Base-by-base conservation (phyloP, 2,113 vertebrate species). In the Oenanthe oenanthe region DNA sequence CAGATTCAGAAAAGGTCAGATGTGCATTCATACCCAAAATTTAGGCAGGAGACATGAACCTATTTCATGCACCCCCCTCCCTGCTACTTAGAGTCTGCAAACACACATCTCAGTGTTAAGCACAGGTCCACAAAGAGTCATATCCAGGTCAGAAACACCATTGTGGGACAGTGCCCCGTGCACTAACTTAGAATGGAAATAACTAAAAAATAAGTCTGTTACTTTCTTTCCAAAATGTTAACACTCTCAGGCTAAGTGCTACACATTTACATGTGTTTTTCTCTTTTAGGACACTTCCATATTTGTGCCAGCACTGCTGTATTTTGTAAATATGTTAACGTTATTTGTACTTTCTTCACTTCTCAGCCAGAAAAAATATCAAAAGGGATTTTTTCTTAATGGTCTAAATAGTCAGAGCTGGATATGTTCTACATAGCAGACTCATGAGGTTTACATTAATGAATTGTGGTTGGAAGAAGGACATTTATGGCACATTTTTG, bases 401-500 rank as follows among this genome's bases (percentile, higher is more conserved):
- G 42, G 24, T 51, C 51, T 76, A 72, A 79, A 73, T 61, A 85
- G 57, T 62, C 29, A 73, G 66, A 85, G 62, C 34, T 92, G 56
- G 67, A 34, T 70, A 54, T 66, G 32, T 26, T 38, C 38, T 50
- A 68, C 29, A 17, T 28, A 70, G 32, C 24, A 80, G 62, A 79
- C 22, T 73, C 51, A 50, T 10, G 21, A 93, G 43, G 34, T 74
- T 83, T 80, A 42, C 70, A 34, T 75, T 51, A 93, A 89, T 72
- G 45, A 71, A 75, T 26, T 67, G 57, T 72, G 17, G 76, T 67
- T 89, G 43, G 36, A 85, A 68, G 58, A 20, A 74, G 20, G 48
- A 91, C 34, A 54, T 73, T 92, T 50, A 36, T 40, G 31, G 71
- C 36, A 40, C 50, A 50, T 65, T 95, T 92, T 96, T 81, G 67